These are phyloP conservation scores for Echinarachnius parma DNA, from an alignment of 53 echinoderm and acorn worm species.

Conservation along the genomic window DNA sequence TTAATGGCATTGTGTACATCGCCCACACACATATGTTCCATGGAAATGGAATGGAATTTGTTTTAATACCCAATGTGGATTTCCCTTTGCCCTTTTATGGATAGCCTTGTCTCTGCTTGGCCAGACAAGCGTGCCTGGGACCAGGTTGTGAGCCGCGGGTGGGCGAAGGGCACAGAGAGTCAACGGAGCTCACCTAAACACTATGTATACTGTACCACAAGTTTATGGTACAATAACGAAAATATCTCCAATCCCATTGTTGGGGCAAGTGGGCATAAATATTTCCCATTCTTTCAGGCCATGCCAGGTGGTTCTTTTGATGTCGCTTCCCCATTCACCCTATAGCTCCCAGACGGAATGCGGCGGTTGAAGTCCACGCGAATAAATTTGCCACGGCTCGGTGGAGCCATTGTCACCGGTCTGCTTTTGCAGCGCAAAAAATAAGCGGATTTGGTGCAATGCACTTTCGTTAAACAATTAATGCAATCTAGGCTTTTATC, in stretches of 20 bases:
- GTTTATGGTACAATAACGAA: constrained; percentile 29
- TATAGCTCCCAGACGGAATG: too few species aligned
- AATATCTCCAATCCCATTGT: constrained; percentile 23
- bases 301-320: constrained; percentile 33
- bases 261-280: constrained; percentile 39
- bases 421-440: background rate
- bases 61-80: background rate
- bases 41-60: too few species aligned
- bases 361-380: constrained; percentile 22
- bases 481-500: background rate
- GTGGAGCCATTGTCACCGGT: background rate
- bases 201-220: constrained; percentile 32
- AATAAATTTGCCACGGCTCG: constrained; percentile 26
- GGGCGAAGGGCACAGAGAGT: too few species aligned
- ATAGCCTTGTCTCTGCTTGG: background rate
- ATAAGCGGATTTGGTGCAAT: constrained; percentile 27
- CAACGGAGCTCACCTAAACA: constrained; percentile 15
- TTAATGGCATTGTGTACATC: too few species aligned
- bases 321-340: too few species aligned
- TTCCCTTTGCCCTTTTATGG: background rate
- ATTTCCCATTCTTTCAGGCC: constrained; percentile 32
- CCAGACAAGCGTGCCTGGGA: constrained; percentile 32
- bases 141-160: too few species aligned
- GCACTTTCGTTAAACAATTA: background rate
- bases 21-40: too few species aligned